These are phyloP conservation scores for Cavia porcellus DNA, from an alignment of 2,113 vertebrate genomes.

Conservation along the genomic window DNA sequence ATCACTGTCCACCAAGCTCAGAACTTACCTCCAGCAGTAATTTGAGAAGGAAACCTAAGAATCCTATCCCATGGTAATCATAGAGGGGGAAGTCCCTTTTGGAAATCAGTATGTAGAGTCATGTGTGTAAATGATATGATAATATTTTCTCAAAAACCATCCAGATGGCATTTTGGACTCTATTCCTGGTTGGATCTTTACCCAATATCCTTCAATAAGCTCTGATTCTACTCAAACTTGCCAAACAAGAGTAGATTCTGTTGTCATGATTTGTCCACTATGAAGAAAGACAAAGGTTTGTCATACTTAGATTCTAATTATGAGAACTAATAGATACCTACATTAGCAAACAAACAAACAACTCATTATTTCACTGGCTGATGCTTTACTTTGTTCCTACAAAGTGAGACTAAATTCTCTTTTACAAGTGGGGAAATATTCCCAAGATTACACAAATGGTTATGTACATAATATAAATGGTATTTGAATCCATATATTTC, in stretches of 20 bases:
- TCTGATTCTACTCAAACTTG: constrained; percentile 41
- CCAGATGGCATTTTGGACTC: not conserved
- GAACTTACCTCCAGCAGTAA: not conserved
- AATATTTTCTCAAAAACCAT: not conserved
- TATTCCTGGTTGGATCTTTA: not conserved
- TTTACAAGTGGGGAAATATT: not conserved
- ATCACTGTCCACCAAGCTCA: not conserved
- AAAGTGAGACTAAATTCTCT: not conserved
- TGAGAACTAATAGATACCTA: not conserved
- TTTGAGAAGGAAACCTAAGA: not conserved
- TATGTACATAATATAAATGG: not conserved
- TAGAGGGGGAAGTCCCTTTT: not conserved
- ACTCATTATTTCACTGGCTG: not conserved
- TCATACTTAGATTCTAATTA: not conserved
- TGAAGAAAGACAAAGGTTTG: not conserved
- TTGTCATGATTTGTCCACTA: not conserved
- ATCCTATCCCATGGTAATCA: not conserved
- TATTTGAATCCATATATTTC: not conserved
- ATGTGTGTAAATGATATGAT: not conserved
- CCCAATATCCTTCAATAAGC: not conserved
- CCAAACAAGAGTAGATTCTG: not conserved
- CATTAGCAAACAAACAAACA: not conserved
- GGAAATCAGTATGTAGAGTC: not conserved
- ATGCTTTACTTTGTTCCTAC: not conserved
- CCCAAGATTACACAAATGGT: not conserved